Conservation (phyloP, 64 coral and sea anemone species). For the Platygyra sinensis region DNA sequence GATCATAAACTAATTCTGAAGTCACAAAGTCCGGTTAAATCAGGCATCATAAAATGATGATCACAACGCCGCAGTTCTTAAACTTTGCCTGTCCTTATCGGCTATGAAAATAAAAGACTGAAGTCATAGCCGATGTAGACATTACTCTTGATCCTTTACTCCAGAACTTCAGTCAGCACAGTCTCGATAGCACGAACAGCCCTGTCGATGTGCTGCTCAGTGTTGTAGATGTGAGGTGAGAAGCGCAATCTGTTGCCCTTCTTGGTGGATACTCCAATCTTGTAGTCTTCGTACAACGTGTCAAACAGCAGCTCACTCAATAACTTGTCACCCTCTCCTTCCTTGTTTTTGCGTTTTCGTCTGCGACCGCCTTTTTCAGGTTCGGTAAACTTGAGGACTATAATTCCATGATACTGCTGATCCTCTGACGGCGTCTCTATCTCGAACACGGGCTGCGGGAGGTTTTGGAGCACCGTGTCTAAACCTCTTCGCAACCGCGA, state of each 20-base stretch:
- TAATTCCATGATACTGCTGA: neutral
- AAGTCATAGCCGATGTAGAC: neutral
- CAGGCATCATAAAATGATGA: too few species aligned
- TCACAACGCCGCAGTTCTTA: neutral
- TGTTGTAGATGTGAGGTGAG: conserved; percentile 30
- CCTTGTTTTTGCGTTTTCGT: neutral
- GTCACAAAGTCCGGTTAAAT: neutral
- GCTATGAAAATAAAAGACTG: neutral
- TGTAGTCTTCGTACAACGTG: neutral
- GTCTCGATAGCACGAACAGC: neutral
- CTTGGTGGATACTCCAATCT: conserved; percentile 18
- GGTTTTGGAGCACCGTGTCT: neutral
- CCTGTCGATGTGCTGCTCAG: neutral
- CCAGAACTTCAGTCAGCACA: neutral
- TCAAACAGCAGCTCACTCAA: neutral
- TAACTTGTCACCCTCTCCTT: neutral
- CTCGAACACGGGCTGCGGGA: neutral
- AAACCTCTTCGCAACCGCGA: neutral
- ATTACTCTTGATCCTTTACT: neutral
- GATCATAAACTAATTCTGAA: too few species aligned
- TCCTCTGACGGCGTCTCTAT: neutral
- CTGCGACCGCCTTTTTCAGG: neutral
- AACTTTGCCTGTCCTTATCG: neutral
- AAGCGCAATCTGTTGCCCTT: neutral
- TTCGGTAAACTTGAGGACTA: conserved; percentile 21